phyloP scores from a whole-genome alignment of 2,888 invertebrate genomes.

The Rhagonycha lutea region DNA sequence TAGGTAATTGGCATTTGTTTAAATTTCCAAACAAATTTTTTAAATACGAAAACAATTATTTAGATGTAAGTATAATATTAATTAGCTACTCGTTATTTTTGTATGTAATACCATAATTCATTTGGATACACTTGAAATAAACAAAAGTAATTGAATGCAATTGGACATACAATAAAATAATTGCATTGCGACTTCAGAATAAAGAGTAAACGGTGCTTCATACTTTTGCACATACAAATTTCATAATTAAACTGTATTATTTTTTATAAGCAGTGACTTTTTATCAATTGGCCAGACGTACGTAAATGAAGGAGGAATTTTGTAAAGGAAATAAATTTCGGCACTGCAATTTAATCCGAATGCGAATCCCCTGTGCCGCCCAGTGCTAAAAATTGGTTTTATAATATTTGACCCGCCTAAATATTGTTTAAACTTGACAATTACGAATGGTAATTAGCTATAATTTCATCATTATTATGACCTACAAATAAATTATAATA shows the following conservation, averaged over 20 bases:
- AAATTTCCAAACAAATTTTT: neutral
- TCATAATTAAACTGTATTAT: neutral
- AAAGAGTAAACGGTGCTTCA: neutral
- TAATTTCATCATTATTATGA: neutral
- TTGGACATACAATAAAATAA: neutral
- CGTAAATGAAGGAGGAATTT: too few species aligned
- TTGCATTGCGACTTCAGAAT: neutral
- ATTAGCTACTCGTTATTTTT: neutral
- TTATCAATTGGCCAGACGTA: neutral
- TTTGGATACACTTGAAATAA: neutral
- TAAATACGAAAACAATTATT: neutral
- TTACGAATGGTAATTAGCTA: too few species aligned
- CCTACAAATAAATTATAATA: neutral
- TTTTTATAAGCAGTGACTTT: neutral
- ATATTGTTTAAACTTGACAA: too few species aligned
- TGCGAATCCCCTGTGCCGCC: too few species aligned
- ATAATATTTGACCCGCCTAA: too few species aligned
- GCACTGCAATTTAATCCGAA: too few species aligned
- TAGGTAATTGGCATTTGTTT: neutral
- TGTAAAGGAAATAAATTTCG: too few species aligned
- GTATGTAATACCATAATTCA: neutral
- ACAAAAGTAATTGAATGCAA: neutral
- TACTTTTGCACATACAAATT: neutral
- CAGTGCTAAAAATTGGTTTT: too few species aligned
- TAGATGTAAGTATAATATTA: neutral